These are phyloP conservation scores for Schizaphis graminum DNA, from an alignment of 2,888 invertebrate species.

Conservation along the genomic window DNA sequence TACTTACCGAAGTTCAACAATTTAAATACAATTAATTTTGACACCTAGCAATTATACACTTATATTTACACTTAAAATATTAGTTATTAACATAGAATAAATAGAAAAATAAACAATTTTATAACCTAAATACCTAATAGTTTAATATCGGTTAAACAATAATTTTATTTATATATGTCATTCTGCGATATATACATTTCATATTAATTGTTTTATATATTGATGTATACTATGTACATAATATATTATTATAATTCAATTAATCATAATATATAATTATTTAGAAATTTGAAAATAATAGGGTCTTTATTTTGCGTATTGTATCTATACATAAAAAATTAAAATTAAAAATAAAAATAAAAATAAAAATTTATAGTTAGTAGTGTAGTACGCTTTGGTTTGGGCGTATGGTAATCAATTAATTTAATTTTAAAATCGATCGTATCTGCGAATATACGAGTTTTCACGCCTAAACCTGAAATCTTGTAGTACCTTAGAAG, in stretches of 20 bases:
- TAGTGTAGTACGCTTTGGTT: background rate
- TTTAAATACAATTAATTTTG: background rate
- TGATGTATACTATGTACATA: background rate
- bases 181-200: background rate
- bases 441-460: background rate
- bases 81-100: background rate
- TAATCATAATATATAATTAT: background rate
- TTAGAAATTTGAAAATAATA: background rate
- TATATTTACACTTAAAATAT: background rate
- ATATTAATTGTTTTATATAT: background rate
- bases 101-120: background rate
- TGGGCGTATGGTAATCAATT: background rate
- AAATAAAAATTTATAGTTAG: background rate
- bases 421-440: background rate
- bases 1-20: background rate
- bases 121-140: background rate
- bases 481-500: background rate
- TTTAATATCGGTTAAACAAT: background rate
- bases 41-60: background rate
- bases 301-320: background rate
- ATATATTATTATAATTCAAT: background rate
- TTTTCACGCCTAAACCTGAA: slow-evolving; percentile 17
- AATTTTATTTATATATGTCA: background rate
- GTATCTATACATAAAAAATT: background rate
- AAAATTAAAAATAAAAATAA: no score